Percentiles rank a stretch among this genome's conserved stretches.
phyloP scores from a whole-genome alignment of 2,888 invertebrate genomes.

The Euplagia quadripunctaria region DNA sequence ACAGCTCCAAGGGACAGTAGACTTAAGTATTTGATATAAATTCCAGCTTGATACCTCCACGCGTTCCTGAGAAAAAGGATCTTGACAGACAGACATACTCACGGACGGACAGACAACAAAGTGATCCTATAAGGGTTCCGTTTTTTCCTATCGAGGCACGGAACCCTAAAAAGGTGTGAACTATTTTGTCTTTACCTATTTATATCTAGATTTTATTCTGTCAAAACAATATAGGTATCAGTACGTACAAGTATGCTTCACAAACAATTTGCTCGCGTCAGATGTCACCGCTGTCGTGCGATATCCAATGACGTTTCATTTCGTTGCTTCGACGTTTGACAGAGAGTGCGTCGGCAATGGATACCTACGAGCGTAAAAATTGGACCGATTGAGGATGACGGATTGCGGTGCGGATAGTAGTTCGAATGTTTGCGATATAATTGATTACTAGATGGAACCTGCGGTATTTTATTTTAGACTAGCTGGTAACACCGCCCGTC shows the following conservation, averaged over 20 bases:
- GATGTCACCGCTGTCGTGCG: conserved; percentile 24
- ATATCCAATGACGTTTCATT: conserved; percentile 45
- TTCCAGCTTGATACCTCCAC: too few species aligned
- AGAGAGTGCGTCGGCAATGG: conserved; percentile 22
- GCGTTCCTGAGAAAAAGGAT: too few species aligned
- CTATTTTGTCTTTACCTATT: too few species aligned
- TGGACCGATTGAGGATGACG: background rate
- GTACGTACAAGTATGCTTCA: conserved; percentile 24
- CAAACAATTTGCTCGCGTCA: conserved; percentile 48
- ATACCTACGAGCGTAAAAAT: conserved; percentile 8
- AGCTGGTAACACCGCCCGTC: too few species aligned
- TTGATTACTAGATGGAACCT: background rate
- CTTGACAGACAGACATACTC: too few species aligned
- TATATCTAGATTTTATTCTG: background rate
- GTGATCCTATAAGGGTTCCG: too few species aligned
- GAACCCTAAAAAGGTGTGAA: too few species aligned
- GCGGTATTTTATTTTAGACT: background rate
- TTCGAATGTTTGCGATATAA: background rate
- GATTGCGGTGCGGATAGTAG: background rate
- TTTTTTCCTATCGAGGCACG: too few species aligned
- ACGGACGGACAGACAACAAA: too few species aligned
- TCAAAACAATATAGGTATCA: background rate
- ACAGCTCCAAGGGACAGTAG: too few species aligned
- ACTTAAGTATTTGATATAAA: too few species aligned
- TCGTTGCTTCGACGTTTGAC: conserved; percentile 32